These are phyloP conservation scores for Forficula auricularia DNA, from an alignment of 1,140 invertebrate genomes.

Conservation along the genomic window DNA sequence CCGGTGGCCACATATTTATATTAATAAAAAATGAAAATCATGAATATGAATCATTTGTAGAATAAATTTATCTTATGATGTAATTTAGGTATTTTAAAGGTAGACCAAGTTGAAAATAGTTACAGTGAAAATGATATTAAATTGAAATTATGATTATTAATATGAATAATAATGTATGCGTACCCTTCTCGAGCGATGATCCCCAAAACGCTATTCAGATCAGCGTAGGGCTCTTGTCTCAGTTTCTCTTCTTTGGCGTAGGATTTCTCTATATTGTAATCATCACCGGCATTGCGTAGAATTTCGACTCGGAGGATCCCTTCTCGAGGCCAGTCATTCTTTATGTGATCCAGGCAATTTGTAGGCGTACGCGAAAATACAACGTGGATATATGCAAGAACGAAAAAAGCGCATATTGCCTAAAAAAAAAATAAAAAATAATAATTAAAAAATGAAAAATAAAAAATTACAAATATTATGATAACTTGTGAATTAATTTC, in stretches of 20 bases:
- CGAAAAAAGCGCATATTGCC: constrained; percentile 75
- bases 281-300: constrained; percentile 48
- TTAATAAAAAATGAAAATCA: too few species aligned
- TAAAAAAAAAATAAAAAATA: constrained; percentile 26
- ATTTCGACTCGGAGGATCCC: constrained; percentile 95
- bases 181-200: constrained; percentile 49
- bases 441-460: constrained; percentile 5
- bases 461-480: background rate
- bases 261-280: constrained; percentile 61
- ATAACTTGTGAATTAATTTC: constrained; percentile 1
- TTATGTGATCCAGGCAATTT: constrained; percentile 79
- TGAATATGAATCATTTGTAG: too few species aligned
- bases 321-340: constrained; percentile 82
- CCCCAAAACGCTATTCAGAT: constrained; percentile 41
- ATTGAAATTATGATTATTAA: too few species aligned
- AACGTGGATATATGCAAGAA: constrained; percentile 87
- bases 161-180: too few species aligned
- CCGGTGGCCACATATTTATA: too few species aligned
- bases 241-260: constrained; percentile 61
- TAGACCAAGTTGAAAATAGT: too few species aligned
- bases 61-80: too few species aligned
- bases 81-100: too few species aligned
- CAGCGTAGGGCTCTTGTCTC: constrained; percentile 43
- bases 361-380: constrained; percentile 82
- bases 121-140: too few species aligned